Evolutionary conservation across 2,797 vertebrate species (phyloP).

Genomic region (Sebastes aleutianus): DNA sequence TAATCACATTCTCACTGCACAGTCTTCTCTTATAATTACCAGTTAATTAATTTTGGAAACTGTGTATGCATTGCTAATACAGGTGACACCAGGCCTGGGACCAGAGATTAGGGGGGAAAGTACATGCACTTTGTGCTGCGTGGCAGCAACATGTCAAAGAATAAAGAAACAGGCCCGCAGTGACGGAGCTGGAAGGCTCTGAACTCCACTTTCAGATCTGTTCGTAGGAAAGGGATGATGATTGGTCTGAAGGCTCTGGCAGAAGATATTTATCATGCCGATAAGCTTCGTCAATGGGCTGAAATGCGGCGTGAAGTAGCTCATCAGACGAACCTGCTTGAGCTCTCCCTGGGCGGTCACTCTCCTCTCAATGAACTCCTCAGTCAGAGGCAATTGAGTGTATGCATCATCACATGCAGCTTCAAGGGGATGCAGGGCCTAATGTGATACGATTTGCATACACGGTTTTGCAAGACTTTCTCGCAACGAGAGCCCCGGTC

Average conservation of each 20-base stretch:
- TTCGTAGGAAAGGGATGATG: slow-evolving; percentile 5
- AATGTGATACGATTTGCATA: slow-evolving; percentile 43
- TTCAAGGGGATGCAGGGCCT: slow-evolving; percentile 8
- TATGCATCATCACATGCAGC: slow-evolving; percentile 28
- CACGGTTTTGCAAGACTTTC: background rate
- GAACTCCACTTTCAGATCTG: slow-evolving; percentile 2
- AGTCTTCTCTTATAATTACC: background rate
- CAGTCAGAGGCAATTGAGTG: slow-evolving; percentile 52
- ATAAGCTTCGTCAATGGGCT: slow-evolving; percentile 54
- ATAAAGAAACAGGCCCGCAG: background rate
- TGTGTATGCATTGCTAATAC: background rate
- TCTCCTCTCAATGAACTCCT: slow-evolving; percentile 41
- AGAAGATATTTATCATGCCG: slow-evolving; percentile 49
- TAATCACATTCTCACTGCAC: background rate
- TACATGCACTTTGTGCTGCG: background rate
- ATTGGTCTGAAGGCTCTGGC: slow-evolving; percentile 20
- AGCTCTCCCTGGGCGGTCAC: slow-evolving; percentile 57
- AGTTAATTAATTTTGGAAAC: background rate
- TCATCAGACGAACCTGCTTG: slow-evolving; percentile 59
- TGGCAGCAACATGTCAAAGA: background rate
- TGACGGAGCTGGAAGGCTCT: background rate
- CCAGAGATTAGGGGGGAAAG: slow-evolving; percentile 4
- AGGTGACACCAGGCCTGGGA: background rate
- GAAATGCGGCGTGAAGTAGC: slow-evolving; percentile 53
- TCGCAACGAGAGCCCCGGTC: background rate